Evolutionary conservation across 2,113 vertebrate genomes (phyloP), one percentile per base, ranked within the genome.

Genomic region (Rhinichthys klamathensis): DNA sequence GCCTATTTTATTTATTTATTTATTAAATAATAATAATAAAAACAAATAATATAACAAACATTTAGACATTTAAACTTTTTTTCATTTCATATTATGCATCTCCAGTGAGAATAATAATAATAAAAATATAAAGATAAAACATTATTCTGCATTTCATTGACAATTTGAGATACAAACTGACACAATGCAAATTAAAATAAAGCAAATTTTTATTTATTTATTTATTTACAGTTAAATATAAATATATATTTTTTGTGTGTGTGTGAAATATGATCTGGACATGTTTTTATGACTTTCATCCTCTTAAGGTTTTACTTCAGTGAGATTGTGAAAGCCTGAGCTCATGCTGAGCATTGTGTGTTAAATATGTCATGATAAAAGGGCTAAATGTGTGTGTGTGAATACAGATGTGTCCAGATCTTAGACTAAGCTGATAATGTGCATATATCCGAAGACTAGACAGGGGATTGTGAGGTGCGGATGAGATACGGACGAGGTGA

Each of bases 361-460:
- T 32, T 61, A 18, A 51, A 61, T 54, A 51, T 41, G 51, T 56
- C 18, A 7, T 56, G 54, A 56, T 56, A 56, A 56, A 54, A 54
- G 2, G 16, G 51, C 16, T 51, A 46, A 46, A 46, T 30, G 30
- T 51, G 60, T 27, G 25, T 58, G 15, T 41, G 6, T 73, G 82
- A 54, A 73, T 56, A 25, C n/a, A 75, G 46, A 56, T 63, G 51
- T 65, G 44, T 79, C 69, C 78, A 27, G 12, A 80, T 82, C 41
- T 84, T 58, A 30, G 27, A 35, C 21, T 27, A 25, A 51, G 46
- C 32, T 46, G 70, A 77, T 72, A 61, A 25, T 12, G 3, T 61
- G 58, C 0, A 23, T 11, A 25, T 61, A 61, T 65, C 6, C 15
- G 0, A 30, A 32, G 63, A 65, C 63, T 16, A 65, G 65, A 69